Conservation (phyloP, 2,797 vertebrate genomes). For the Xyrichtys novacula region DNA sequence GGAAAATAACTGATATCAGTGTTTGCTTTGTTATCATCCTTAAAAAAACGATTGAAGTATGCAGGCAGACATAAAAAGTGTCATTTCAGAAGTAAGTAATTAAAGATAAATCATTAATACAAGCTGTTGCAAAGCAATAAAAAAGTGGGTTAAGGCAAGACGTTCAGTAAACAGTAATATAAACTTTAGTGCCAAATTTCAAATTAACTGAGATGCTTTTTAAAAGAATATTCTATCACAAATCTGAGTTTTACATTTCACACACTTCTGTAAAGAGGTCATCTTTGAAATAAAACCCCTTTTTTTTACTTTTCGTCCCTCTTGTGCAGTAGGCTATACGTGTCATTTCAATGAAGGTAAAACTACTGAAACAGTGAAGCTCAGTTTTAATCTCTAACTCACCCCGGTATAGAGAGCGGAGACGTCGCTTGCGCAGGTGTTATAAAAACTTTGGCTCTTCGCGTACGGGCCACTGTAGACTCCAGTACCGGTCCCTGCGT, state of each 20-base stretch:
- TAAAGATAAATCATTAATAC: no score
- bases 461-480: slow-evolving; percentile 91
- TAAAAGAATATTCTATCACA: no score
- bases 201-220: no score
- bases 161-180: no score
- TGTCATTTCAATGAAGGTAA: neutral
- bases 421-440: slow-evolving; percentile 90
- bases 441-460: slow-evolving; percentile 91
- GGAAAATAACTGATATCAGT: slow-evolving; percentile 3
- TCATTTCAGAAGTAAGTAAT: no score
- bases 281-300: neutral
- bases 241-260: no score
- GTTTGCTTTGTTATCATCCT: neutral
- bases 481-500: slow-evolving; percentile 88
- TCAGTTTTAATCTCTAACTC: slow-evolving; percentile 41
- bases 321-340: neutral
- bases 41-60: no score
- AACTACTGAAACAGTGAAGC: neutral
- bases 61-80: no score
- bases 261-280: no score
- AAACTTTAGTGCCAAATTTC: no score
- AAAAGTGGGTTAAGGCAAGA: no score
- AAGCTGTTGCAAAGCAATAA: no score
- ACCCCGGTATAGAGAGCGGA: slow-evolving; percentile 93
- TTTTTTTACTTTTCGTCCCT: neutral